A percentile compares a stretch with the other conserved stretches of the same genome.
phyloP scores from a whole-genome alignment of 2,797 vertebrate species.

The Falco columbarius region DNA sequence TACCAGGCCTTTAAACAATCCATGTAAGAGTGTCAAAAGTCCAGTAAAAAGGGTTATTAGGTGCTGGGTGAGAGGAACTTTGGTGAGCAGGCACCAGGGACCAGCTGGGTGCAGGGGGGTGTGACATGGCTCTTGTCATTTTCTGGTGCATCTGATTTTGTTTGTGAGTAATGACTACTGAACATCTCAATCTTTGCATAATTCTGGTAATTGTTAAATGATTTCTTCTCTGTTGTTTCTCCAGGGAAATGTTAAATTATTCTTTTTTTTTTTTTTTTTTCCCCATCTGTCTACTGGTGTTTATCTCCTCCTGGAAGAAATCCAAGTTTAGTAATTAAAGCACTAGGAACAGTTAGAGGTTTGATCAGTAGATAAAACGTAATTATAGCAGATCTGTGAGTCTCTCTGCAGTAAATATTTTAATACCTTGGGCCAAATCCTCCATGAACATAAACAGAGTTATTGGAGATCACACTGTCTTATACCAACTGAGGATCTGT shows the following conservation, averaged over 20 bases:
- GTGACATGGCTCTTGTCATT: not conserved
- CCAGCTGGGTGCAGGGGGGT: not conserved
- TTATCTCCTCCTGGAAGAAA: conserved; percentile 50
- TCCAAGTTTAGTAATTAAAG: conserved; percentile 55
- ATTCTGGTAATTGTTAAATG: conserved; percentile 22
- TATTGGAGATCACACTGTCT: conserved; percentile 5
- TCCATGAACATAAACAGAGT: not conserved
- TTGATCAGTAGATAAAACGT: conserved; percentile 54
- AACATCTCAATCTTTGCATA: conserved; percentile 43
- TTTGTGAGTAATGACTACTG: not conserved
- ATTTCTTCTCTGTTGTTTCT: conserved; percentile 24
- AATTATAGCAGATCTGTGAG: conserved; percentile 45
- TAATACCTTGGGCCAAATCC: conserved; percentile 42
- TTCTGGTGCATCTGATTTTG: not conserved
- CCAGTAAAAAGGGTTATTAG: not conserved
- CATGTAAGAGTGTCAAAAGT: not conserved
- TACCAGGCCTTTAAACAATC: not conserved
- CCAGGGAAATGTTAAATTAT: conserved; percentile 38
- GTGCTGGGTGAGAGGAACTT: not conserved
- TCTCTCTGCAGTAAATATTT: conserved; percentile 51
- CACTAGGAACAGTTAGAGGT: conserved; percentile 34
- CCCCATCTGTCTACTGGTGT: conserved; percentile 29
- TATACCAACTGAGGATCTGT: not conserved
- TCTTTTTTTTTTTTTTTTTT: not conserved
- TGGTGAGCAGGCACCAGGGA: not conserved